These are phyloP conservation scores for Mus spretus DNA, from an alignment of 2,797 vertebrate genomes.

Conservation along the genomic window DNA sequence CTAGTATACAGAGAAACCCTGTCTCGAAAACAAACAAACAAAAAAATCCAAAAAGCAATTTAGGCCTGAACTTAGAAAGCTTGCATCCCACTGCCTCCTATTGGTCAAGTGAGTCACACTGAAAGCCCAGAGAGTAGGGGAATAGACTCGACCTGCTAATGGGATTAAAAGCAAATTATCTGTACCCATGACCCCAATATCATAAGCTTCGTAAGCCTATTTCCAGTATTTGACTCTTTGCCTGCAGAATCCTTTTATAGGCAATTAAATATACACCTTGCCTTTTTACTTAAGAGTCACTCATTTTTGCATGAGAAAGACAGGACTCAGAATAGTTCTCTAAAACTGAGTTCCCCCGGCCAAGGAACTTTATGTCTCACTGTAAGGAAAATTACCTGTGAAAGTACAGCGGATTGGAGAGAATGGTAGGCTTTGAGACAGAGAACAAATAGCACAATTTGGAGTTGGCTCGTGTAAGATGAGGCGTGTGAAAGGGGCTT, in stretches of 20 bases:
- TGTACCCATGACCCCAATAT: background rate
- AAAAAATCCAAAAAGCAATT: background rate
- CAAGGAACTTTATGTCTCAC: background rate
- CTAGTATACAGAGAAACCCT: no score
- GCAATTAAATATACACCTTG: background rate
- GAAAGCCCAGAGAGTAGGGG: background rate
- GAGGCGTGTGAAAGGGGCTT: background rate
- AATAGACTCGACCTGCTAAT: background rate
- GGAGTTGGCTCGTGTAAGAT: background rate
- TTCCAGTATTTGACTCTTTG: background rate
- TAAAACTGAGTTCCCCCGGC: constrained; percentile 3
- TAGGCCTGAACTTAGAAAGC: background rate
- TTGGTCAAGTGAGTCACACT: background rate
- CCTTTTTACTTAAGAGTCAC: background rate
- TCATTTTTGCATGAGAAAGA: background rate
- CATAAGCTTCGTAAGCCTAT: background rate
- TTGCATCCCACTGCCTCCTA: background rate
- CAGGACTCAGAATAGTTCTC: background rate
- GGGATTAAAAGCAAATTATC: background rate
- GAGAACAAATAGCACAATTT: background rate
- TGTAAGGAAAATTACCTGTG: background rate
- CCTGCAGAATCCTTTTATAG: background rate
- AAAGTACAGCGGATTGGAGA: background rate
- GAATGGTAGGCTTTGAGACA: background rate
- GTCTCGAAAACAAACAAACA: no score